Evolutionary conservation across 1,140 invertebrate species (phyloP).

Genomic region (Protaetia brevitarsis): DNA sequence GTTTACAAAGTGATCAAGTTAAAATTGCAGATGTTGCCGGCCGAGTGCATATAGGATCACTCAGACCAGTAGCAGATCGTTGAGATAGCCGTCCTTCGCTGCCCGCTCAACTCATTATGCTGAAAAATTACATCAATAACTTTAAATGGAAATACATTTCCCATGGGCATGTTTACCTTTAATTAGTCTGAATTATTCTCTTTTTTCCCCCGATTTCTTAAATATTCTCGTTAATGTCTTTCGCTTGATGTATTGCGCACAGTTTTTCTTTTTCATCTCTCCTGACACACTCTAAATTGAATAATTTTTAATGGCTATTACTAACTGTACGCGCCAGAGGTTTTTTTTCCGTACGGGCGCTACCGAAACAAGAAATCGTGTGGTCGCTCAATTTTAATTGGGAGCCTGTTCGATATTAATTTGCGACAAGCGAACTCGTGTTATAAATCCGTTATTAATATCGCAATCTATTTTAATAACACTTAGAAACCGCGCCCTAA

Average conservation of each 20-base stretch:
- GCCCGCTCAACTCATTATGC: conserved; percentile 27
- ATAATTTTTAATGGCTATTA: background rate
- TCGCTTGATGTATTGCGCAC: conserved; percentile 2
- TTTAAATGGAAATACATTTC: conserved; percentile 30
- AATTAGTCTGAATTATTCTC: conserved; percentile 25
- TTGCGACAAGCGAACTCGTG: background rate
- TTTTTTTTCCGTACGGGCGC: background rate
- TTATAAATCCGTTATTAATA: conserved; percentile 5
- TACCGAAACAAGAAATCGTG: conserved; percentile 1
- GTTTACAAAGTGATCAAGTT: conserved; percentile 30
- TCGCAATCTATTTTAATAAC: conserved; percentile 10
- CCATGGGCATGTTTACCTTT: conserved; percentile 29
- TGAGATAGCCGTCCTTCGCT: conserved; percentile 23
- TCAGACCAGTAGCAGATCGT: conserved; percentile 30
- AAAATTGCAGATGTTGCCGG: conserved; percentile 24
- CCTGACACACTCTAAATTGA: background rate
- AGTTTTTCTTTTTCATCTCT: conserved; percentile 9
- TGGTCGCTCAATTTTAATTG: background rate
- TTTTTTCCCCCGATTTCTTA: conserved; percentile 19
- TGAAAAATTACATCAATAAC: conserved; percentile 29
- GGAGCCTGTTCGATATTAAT: background rate
- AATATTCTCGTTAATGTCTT: conserved; percentile 20
- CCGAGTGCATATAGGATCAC: conserved; percentile 3
- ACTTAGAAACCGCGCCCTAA: background rate
- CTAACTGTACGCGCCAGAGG: background rate